A percentile compares a stretch with the other conserved stretches of the same genome.
phyloP scores from a whole-genome alignment of 2,113 vertebrate genomes.

The Ondatra zibethicus region DNA sequence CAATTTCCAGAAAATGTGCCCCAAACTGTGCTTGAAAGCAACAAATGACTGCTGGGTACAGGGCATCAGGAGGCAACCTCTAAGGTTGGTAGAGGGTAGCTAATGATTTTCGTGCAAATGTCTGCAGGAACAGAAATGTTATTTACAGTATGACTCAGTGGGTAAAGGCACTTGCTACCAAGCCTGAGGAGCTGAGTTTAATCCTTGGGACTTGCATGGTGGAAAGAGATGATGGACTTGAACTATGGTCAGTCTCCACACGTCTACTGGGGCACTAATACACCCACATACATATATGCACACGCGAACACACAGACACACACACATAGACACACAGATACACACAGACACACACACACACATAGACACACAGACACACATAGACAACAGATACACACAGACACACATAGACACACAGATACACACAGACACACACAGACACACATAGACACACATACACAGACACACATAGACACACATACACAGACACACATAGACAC shows the following conservation, averaged over 20 bases:
- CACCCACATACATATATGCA: neutral
- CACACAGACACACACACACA: neutral
- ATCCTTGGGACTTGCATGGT: neutral
- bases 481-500: neutral
- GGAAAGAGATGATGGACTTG: neutral
- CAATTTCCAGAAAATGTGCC: neutral
- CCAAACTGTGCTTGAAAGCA: neutral
- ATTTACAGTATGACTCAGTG: neutral
- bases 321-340: neutral
- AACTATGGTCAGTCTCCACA: neutral
- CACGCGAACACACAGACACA: neutral
- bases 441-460: neutral
- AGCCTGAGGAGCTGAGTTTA: neutral
- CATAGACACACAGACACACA: too few species aligned
- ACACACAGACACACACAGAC: too few species aligned
- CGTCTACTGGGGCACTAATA: neutral
- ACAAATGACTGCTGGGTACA: neutral
- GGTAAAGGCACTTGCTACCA: neutral
- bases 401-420: too few species aligned
- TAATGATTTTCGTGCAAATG: neutral
- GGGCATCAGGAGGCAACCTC: neutral
- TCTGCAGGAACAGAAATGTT: neutral
- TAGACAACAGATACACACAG: rapidly evolving
- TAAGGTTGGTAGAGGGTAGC: neutral
- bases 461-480: neutral